A percentile compares a stretch with the other conserved stretches of the same genome.
phyloP scores from a whole-genome alignment of 2,113 vertebrate genomes.

The Uria aalge region DNA sequence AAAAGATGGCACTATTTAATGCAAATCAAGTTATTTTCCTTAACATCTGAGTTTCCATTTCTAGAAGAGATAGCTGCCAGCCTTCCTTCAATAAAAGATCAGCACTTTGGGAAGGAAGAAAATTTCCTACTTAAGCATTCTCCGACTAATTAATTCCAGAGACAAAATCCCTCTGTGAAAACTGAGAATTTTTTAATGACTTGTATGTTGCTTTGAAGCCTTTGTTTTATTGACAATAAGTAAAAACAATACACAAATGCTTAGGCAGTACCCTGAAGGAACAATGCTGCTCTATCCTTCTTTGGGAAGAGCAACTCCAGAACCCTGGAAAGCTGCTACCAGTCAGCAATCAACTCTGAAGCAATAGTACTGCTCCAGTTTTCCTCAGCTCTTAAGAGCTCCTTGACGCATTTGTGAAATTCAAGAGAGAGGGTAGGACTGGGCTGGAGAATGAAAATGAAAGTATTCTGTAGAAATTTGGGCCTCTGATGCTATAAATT shows the following conservation, averaged over 20 bases:
- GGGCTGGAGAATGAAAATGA: neutral
- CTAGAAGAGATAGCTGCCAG: neutral
- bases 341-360: neutral
- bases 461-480: neutral
- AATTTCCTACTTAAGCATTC: neutral
- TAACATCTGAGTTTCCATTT: neutral
- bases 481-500: neutral
- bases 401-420: neutral
- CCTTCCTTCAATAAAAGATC: neutral
- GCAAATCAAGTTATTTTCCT: neutral
- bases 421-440: neutral
- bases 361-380: neutral
- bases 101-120: neutral
- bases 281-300: neutral
- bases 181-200: neutral
- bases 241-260: neutral
- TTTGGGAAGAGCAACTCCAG: neutral
- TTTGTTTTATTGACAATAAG: neutral
- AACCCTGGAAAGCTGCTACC: neutral
- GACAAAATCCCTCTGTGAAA: neutral
- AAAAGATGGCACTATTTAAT: neutral
- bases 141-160: neutral
- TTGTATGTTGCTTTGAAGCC: neutral
- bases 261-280: neutral
- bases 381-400: neutral